A percentile compares a stretch with the other conserved stretches of the same genome.
Conservation (phyloP, 2,113 vertebrate species). For the Poicephalus gulielmi region DNA sequence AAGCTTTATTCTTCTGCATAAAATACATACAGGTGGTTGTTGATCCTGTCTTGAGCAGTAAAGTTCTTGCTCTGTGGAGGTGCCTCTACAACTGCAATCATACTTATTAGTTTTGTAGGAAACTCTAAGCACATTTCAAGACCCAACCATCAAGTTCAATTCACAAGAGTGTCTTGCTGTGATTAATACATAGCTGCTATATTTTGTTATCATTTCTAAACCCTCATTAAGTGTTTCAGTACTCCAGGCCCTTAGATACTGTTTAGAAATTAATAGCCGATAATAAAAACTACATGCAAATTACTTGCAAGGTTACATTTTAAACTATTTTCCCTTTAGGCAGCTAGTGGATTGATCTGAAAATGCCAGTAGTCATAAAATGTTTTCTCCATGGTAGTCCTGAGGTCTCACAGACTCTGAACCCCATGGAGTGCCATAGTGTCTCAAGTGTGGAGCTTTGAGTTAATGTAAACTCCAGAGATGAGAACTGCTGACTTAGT, state of each 20-base stretch:
- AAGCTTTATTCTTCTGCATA: background rate
- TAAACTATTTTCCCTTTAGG: background rate
- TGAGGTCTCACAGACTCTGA: background rate
- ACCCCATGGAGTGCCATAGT: fast-evolving
- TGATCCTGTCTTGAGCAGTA: background rate
- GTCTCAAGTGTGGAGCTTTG: background rate
- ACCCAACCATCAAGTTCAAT: background rate
- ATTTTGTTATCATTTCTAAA: background rate
- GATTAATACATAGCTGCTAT: background rate
- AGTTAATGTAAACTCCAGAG: background rate
- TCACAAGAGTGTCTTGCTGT: background rate
- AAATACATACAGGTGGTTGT: background rate
- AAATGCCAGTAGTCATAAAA: background rate
- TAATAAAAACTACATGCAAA: background rate
- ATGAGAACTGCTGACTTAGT: background rate
- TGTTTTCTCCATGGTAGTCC: background rate
- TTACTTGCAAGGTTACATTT: background rate
- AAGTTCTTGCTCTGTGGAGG: background rate
- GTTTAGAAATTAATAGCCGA: background rate
- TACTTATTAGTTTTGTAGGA: background rate
- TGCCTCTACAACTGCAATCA: background rate
- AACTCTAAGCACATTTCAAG: background rate
- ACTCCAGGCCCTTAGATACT: background rate
- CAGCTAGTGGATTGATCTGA: background rate
- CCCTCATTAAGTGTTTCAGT: background rate